Evolutionary conservation across 2,113 vertebrate species (phyloP).

Genomic region (Eurystomus gularis): DNA sequence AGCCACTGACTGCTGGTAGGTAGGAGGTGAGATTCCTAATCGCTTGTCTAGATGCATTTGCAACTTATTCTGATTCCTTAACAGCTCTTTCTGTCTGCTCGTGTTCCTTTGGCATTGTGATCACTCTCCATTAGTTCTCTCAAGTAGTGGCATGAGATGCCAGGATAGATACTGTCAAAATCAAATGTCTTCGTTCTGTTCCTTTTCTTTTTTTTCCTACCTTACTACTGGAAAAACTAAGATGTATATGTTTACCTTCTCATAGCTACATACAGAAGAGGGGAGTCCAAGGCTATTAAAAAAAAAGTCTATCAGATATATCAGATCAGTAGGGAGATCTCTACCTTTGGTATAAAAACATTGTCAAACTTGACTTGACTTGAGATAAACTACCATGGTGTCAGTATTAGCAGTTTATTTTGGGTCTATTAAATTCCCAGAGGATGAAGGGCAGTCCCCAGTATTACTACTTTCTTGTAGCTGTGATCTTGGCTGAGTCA

Average conservation of each 20-base stretch:
- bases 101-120: slow-evolving; percentile 46
- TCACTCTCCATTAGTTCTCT: slow-evolving; percentile 43
- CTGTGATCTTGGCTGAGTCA: neutral
- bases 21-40: slow-evolving; percentile 39
- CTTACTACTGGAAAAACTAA: neutral
- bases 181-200: slow-evolving; percentile 16
- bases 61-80: slow-evolving; percentile 47
- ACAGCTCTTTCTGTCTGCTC: slow-evolving; percentile 32
- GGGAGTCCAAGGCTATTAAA: neutral
- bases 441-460: neutral
- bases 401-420: neutral
- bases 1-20: neutral
- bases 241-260: neutral
- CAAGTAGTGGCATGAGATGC: slow-evolving; percentile 46
- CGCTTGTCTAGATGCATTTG: slow-evolving; percentile 50
- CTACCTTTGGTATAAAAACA: neutral
- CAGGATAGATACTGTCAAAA: slow-evolving; percentile 63
- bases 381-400: neutral
- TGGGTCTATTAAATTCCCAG: neutral
- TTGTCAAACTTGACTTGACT: neutral
- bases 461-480: neutral
- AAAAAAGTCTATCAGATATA: neutral
- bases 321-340: neutral
- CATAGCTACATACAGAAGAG: neutral
- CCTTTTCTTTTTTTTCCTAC: neutral